Percentiles rank a stretch among this genome's conserved stretches.
Conservation (phyloP, 2,888 invertebrate genomes). For the Eupeodes luniger region DNA sequence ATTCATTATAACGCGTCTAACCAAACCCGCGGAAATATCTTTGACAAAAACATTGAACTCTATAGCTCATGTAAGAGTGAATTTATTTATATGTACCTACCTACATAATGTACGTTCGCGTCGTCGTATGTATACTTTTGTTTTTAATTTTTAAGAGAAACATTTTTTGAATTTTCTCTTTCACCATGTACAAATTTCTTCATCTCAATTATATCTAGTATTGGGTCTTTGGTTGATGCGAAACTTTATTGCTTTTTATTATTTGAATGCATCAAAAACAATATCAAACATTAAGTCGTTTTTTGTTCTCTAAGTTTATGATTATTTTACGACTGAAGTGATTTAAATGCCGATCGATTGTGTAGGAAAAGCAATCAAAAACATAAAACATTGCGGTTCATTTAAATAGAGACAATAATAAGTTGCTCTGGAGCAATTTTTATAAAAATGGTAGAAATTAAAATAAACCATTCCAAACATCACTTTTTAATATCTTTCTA, state of each 20-base stretch:
- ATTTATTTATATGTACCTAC: background rate
- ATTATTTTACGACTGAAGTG: background rate
- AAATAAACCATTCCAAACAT: no score
- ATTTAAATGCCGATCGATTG: background rate
- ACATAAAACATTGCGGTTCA: background rate
- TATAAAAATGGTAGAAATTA: no score
- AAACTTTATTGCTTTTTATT: background rate
- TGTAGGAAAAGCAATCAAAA: background rate
- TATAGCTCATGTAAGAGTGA: slow-evolving; percentile 40
- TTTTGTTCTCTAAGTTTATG: background rate
- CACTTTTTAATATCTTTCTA: no score
- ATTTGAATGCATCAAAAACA: background rate
- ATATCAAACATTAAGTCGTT: background rate
- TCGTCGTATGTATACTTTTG: no score
- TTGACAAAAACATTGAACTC: slow-evolving; percentile 58
- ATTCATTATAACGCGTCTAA: slow-evolving; percentile 47
- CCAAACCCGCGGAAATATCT: slow-evolving; percentile 64
- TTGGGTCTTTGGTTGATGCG: background rate
- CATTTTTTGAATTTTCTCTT: slow-evolving; percentile 51
- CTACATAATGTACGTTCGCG: no score
- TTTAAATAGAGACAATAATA: background rate
- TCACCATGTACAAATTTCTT: background rate
- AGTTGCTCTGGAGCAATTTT: no score
- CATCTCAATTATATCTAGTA: slow-evolving; percentile 7
- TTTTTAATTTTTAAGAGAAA: slow-evolving; percentile 34